These are phyloP conservation scores for Agriotes lineatus DNA, from an alignment of 2,888 invertebrate species.

Conservation along the genomic window DNA sequence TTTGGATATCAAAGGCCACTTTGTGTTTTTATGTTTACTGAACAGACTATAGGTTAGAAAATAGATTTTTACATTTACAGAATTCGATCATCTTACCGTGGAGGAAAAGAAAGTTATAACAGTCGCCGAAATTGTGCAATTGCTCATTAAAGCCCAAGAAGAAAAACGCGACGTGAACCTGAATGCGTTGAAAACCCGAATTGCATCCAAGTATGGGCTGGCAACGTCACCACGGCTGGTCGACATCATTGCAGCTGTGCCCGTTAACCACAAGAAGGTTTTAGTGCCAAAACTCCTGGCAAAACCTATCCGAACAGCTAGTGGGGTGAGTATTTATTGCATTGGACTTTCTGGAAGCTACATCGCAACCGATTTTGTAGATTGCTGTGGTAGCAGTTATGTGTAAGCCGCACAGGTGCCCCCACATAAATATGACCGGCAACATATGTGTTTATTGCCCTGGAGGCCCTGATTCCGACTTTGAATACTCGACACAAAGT, in stretches of 20 bases:
- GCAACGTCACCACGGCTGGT: constrained; percentile 92
- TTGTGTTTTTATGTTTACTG: no score
- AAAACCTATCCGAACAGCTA: constrained; percentile 96
- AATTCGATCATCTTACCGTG: constrained; percentile 71
- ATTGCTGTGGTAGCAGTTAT: constrained; percentile 99
- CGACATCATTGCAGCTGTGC: constrained; percentile 99
- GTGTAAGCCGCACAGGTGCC: constrained; percentile 99
- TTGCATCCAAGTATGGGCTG: constrained; percentile 92
- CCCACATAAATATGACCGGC: constrained; percentile 98
- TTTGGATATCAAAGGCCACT: no score
- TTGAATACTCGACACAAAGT: constrained; percentile 99
- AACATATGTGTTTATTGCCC: constrained; percentile 99
- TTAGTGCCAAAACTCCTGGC: constrained; percentile 94
- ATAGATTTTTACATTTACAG: constrained; percentile 53
- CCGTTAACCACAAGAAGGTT: constrained; percentile 88
- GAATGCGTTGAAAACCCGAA: constrained; percentile 89
- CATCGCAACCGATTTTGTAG: constrained; percentile 63
- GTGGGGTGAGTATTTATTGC: constrained; percentile 76
- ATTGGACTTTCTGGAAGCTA: background rate
- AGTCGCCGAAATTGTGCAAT: constrained; percentile 95
- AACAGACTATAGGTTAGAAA: no score
- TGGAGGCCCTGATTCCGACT: constrained; percentile 99
- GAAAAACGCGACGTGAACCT: constrained; percentile 92
- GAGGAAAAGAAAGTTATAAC: constrained; percentile 93
- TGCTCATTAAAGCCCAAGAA: constrained; percentile 87